These are phyloP conservation scores for Boloria euphrosyne DNA, from an alignment of 2,888 invertebrate species.

Conservation along the genomic window DNA sequence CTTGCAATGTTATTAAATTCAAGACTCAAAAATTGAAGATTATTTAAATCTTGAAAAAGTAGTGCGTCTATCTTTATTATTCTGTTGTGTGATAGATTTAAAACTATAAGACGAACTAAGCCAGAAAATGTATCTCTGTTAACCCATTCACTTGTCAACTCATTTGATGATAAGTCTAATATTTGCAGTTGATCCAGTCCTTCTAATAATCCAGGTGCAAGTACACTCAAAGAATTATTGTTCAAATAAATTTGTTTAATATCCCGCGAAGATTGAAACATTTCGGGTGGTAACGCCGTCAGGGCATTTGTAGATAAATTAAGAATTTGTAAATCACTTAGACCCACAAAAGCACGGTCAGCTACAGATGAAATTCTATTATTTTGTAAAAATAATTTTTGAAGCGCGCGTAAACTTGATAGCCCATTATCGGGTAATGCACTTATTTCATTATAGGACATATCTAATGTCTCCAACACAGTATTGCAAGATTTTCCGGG, in stretches of 20 bases:
- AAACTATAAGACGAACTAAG: conserved; percentile 86
- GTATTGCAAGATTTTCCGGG: conserved; percentile 87
- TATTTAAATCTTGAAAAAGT: conserved; percentile 88
- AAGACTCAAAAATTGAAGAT: conserved; percentile 88
- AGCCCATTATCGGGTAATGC: conserved; percentile 87
- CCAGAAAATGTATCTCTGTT: conserved; percentile 90
- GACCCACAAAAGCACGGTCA: conserved; percentile 88
- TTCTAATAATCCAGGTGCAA: conserved; percentile 89
- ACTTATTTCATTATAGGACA: conserved; percentile 88
- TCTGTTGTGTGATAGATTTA: conserved; percentile 88
- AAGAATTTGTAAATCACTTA: conserved; percentile 85
- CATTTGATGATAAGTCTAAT: conserved; percentile 88
- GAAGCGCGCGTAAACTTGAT: conserved; percentile 86
- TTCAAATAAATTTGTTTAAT: conserved; percentile 88
- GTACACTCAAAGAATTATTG: conserved; percentile 88
- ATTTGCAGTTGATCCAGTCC: conserved; percentile 88
- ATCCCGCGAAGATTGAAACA: conserved; percentile 88
- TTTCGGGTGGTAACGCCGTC: conserved; percentile 88
- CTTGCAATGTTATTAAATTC: conserved; percentile 87
- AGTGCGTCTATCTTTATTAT: conserved; percentile 87
- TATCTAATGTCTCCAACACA: conserved; percentile 86
- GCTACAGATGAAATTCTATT: conserved; percentile 89
- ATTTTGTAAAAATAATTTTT: conserved; percentile 87
- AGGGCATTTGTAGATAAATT: conserved; percentile 91
- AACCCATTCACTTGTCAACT: conserved; percentile 89